Conservation (phyloP, 2,888 invertebrate genomes). For the Perizoma flavofasciatum region DNA sequence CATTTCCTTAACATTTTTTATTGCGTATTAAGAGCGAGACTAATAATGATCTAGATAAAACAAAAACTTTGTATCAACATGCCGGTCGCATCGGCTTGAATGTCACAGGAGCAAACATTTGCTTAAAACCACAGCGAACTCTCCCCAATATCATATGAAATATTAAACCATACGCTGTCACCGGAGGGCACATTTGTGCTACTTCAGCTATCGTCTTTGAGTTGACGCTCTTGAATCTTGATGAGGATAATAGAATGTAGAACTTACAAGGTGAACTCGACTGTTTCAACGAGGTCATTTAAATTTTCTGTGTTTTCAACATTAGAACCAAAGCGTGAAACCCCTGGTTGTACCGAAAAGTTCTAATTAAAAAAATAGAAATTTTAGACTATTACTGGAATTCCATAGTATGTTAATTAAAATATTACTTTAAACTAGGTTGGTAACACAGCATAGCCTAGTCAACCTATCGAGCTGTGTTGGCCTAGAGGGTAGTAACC, state of each 20-base stretch:
- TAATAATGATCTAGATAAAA: conserved; percentile 12
- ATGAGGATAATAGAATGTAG: conserved; percentile 2
- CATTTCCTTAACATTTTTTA: neutral
- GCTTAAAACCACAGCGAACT: conserved; percentile 19
- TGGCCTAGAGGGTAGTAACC: no score
- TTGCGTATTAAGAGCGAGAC: neutral
- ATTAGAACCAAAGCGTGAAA: no score
- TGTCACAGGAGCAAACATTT: conserved; percentile 18
- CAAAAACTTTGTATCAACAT: conserved; percentile 12
- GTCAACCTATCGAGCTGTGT: no score
- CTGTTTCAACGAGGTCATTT: no score
- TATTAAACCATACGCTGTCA: conserved; percentile 21
- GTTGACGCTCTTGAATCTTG: conserved; percentile 5
- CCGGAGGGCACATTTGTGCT: conserved; percentile 5
- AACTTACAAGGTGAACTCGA: no score
- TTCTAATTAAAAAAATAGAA: no score
- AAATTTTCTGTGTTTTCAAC: no score
- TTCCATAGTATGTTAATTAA: no score
- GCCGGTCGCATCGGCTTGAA: conserved; percentile 8
- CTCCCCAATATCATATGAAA: conserved; percentile 10
- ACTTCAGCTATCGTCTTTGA: conserved; percentile 10
- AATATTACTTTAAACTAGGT: no score
- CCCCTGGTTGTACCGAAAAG: no score
- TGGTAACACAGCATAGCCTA: no score
- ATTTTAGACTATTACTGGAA: no score